These are phyloP conservation scores for Triplophysa rosa DNA, from an alignment of 2,113 vertebrate species.

Conservation along the genomic window DNA sequence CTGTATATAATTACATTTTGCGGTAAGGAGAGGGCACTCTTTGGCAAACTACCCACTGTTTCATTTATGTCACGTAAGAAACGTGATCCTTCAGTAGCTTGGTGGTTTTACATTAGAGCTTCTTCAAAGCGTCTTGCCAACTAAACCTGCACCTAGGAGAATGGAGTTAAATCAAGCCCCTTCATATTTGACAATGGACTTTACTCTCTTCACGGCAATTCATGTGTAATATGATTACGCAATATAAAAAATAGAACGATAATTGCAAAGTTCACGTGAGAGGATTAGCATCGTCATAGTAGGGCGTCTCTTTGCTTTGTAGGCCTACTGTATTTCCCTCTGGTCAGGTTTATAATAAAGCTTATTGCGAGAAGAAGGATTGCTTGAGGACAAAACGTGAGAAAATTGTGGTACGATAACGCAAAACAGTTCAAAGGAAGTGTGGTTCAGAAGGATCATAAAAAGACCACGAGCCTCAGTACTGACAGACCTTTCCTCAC, in stretches of 20 bases:
- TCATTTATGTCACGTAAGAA: slow-evolving; percentile 9
- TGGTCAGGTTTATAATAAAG: not conserved
- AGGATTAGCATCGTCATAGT: not conserved
- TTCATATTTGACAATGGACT: not conserved
- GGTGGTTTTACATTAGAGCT: not conserved
- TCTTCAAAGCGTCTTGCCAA: not conserved
- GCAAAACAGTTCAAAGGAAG: too few relatives aligned
- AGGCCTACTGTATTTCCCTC: not conserved
- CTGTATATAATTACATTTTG: slow-evolving; percentile 1
- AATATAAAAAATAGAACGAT: not conserved
- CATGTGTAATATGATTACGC: not conserved
- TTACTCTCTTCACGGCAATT: not conserved
- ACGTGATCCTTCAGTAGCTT: not conserved
- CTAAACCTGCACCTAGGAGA: not conserved
- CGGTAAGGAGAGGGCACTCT: not conserved
- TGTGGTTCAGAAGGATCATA: too few relatives aligned
- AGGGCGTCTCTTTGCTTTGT: not conserved
- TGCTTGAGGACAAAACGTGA: not conserved
- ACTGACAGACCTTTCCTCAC: too few relatives aligned
- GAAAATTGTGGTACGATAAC: not conserved
- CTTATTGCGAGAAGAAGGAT: not conserved
- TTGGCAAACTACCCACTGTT: slow-evolving; percentile 6
- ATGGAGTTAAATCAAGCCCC: not conserved
- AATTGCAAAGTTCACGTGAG: slow-evolving; percentile 5
- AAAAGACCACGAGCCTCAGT: too few relatives aligned